Conservation (phyloP, 2,888 invertebrate species). For the Dione juno region DNA sequence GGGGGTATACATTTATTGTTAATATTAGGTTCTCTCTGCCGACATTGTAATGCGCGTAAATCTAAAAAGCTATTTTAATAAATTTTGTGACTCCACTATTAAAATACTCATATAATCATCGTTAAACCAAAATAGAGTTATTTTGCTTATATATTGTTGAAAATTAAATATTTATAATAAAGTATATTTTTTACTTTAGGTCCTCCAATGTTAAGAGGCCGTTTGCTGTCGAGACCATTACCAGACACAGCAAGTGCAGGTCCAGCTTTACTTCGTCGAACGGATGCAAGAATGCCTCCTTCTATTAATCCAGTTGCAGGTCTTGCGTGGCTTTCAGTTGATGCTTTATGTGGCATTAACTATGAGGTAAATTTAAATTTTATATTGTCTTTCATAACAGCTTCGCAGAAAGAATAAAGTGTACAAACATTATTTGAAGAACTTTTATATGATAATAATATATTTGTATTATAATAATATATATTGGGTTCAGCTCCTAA, state of each 20-base stretch:
- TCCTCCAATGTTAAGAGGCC: slow-evolving; percentile 85
- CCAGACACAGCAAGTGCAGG: slow-evolving; percentile 89
- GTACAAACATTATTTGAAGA: too few species aligned
- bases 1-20: too few species aligned
- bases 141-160: neutral
- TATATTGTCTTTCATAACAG: neutral
- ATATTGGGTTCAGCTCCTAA: neutral
- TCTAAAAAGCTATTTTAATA: too few species aligned
- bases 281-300: slow-evolving; percentile 80
- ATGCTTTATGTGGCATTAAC: slow-evolving; percentile 90
- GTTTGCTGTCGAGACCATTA: slow-evolving; percentile 86
- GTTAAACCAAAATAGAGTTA: neutral
- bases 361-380: slow-evolving; percentile 85
- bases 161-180: neutral
- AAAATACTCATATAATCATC: too few species aligned
- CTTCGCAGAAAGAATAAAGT: neutral
- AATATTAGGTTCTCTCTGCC: too few species aligned
- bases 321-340: slow-evolving; percentile 92
- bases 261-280: slow-evolving; percentile 86
- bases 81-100: too few species aligned
- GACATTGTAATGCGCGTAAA: too few species aligned
- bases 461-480: neutral
- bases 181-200: slow-evolving; percentile 54
- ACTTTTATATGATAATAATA: neutral
- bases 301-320: slow-evolving; percentile 84